A percentile compares a stretch with the other conserved stretches of the same genome.
phyloP scores from a whole-genome alignment of 2,888 invertebrate genomes.

The Apamea anceps region DNA sequence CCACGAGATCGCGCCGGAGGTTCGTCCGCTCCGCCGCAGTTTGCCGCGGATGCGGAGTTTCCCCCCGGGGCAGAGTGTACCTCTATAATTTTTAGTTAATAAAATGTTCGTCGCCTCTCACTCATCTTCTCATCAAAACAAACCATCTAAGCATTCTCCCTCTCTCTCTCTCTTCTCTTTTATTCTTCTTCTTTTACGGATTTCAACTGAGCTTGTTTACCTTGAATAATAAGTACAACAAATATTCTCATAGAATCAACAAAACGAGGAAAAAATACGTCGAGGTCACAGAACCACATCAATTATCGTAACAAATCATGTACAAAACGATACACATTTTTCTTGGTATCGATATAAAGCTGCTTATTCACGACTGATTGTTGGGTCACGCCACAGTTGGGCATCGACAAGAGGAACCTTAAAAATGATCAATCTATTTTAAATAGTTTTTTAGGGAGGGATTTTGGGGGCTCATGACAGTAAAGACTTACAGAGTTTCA shows the following conservation, averaged over 20 bases:
- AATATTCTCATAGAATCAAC: constrained; percentile 29
- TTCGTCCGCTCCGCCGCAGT: too few relatives aligned
- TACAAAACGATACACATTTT: constrained; percentile 54
- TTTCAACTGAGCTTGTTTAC: background rate
- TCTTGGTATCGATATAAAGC: constrained; percentile 32
- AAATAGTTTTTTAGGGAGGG: background rate
- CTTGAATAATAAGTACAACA: constrained; percentile 29
- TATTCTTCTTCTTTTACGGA: background rate
- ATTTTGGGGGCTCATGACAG: background rate
- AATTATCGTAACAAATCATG: constrained; percentile 70
- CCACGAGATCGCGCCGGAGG: too few relatives aligned
- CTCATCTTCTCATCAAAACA: background rate
- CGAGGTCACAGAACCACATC: constrained; percentile 59
- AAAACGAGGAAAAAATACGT: constrained; percentile 54
- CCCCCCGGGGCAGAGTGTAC: too few relatives aligned
- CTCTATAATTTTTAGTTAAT: too few relatives aligned
- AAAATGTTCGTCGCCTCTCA: too few relatives aligned
- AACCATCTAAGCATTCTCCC: background rate
- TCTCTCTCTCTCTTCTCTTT: background rate
- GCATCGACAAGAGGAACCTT: background rate
- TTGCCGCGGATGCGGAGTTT: too few relatives aligned
- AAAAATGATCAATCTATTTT: background rate
- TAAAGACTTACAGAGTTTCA: background rate
- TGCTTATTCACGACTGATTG: constrained; percentile 6
- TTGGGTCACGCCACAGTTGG: constrained; percentile 4